These are phyloP conservation scores for Meta bourneti DNA, from an alignment of 2,888 invertebrate genomes.

Conservation along the genomic window DNA sequence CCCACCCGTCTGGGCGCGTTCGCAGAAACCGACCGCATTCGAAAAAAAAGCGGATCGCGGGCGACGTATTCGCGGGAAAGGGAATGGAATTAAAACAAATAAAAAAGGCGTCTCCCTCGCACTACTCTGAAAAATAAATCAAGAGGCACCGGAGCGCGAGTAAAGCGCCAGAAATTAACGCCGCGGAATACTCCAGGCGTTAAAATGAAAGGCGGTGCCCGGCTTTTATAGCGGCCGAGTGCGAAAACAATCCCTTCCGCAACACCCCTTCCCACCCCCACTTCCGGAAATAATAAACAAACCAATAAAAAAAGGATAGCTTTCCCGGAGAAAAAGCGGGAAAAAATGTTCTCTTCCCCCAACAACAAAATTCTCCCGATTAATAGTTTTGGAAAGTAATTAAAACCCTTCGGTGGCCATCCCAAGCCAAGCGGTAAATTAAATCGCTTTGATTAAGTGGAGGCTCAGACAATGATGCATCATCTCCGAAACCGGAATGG, in stretches of 20 bases:
- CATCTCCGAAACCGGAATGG: constrained; percentile 46
- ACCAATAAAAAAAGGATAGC: constrained; percentile 42
- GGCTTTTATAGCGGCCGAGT: constrained; percentile 33
- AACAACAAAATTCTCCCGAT: constrained; percentile 61
- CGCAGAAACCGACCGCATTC: constrained; percentile 14
- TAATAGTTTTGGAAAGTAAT: constrained; percentile 76
- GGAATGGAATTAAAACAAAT: neutral
- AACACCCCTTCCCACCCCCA: neutral
- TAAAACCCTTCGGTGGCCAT: constrained; percentile 65
- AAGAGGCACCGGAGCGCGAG: constrained; percentile 45
- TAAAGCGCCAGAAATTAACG: constrained; percentile 74
- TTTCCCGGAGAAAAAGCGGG: constrained; percentile 2
- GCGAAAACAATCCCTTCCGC: constrained; percentile 56
- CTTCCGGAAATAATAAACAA: constrained; percentile 59
- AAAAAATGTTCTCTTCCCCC: neutral
- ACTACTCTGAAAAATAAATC: constrained; percentile 62
- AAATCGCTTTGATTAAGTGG: constrained; percentile 75
- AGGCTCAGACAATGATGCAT: constrained; percentile 60
- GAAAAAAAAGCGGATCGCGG: neutral
- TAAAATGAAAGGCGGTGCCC: constrained; percentile 53
- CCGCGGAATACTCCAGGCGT: constrained; percentile 60
- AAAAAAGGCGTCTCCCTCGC: neutral
- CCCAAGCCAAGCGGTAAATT: constrained; percentile 70
- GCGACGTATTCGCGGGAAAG: neutral
- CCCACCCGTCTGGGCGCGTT: constrained; percentile 15